These are phyloP conservation scores for Mungos mungo DNA, from an alignment of 2,113 vertebrate species.

Conservation along the genomic window DNA sequence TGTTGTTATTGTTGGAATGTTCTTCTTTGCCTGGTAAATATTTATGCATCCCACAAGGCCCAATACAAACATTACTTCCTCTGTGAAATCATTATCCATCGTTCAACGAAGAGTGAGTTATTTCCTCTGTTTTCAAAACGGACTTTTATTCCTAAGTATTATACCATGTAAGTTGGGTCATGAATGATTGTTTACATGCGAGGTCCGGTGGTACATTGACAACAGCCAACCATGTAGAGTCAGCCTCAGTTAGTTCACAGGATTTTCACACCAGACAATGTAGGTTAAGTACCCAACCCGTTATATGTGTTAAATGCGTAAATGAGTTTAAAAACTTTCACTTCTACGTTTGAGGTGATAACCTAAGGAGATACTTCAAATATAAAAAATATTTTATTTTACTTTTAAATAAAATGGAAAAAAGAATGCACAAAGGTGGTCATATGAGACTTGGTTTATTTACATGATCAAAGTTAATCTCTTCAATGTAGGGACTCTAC, in stretches of 20 bases:
- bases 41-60: background rate
- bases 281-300: background rate
- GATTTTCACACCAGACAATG: background rate
- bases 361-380: background rate
- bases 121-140: background rate
- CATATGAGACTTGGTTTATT: background rate
- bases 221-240: background rate
- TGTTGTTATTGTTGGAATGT: background rate
- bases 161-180: background rate
- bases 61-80: background rate
- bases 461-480: background rate
- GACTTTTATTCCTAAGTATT: background rate
- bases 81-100: background rate
- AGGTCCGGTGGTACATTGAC: background rate
- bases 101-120: background rate
- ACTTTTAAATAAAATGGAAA: background rate
- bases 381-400: conserved; percentile 41
- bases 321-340: background rate
- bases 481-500: background rate
- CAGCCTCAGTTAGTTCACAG: background rate
- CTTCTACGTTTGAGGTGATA: background rate
- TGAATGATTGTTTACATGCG: background rate
- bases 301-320: background rate
- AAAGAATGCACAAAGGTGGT: background rate
- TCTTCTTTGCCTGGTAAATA: background rate